Base-by-base conservation (phyloP, 2,888 invertebrate genomes). In the Drosophila cognata region DNA sequence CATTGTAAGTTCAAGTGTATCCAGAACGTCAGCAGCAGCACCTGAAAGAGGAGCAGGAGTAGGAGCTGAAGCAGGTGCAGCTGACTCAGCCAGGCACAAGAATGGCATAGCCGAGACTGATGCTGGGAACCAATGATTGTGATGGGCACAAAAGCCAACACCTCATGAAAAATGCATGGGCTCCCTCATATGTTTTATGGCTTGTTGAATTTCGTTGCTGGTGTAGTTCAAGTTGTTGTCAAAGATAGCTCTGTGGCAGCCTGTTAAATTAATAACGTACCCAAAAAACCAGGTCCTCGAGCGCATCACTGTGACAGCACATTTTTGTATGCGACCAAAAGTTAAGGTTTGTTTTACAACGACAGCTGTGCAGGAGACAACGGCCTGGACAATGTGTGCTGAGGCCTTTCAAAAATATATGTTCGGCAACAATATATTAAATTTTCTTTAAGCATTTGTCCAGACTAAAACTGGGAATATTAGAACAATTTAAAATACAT, bases 101-200 rank as follows among this genome's bases (percentile, higher is more conserved):
- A 62, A 55, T 56, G 73, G 56, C 41, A 55, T 33, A 52, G 35
- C 56, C 41, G 48, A 59, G 48, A 36, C 53, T 46, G 62, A 46
- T 31, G 28, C 29, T 51, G 50, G 68, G 51, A 55, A 55, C 74
- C 71, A 80, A 79, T 71, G 84, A 87, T 82, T 83, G 77, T 72
- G 79, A 81, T 83, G 86, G 84, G 91, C 87, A 91, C 91, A 91
- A 91, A 92, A 91, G 91, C 90, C 90, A 91, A 73, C 91, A 91
- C 85, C 92, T 92, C 83, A 92, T 92, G 90, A 91, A 92, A 92
- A 91, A 92, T 92, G 92, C 91, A 92, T 90, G 82, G 79, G 58
- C 81, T 72, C 77, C 76, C 90, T 90, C 92, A 91, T 91, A 91
- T 91, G 91, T 91, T 92, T 91, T 91, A 91, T 89, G 89, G 91